Evolutionary conservation across 2,113 vertebrate genomes (phyloP), one percentile per base, ranked within the genome.

Genomic region (Corythaixoides concolor): DNA sequence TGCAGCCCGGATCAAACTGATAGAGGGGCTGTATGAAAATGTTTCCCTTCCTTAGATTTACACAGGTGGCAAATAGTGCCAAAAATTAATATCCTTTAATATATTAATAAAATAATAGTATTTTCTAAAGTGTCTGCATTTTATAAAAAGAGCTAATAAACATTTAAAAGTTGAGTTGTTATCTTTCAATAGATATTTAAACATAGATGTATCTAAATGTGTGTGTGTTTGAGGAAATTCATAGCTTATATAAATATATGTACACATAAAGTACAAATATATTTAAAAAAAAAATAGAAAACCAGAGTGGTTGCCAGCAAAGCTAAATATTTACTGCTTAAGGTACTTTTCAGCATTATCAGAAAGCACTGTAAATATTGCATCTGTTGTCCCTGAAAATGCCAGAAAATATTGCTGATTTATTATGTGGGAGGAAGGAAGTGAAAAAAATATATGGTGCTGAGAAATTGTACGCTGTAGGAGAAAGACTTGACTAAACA

Each of bases 321-420:
- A 81, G 64, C 74, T 90, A 77, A 69, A 28, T 94, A 85, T 96
- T 87, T 93, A 69, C 59, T 95, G 85, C 83, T 83, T 27, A 12
- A 90, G 91, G 85, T 94, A 74, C 75, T 63, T 94, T 89, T 92
- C 77, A 91, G 87, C 87, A 70, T 92, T 96, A 95, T 94, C 89
- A 80, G 87, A 95, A 94, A 96, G 12, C 84, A 77, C 52, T 11
- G 35, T 92, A 93, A 81, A 78, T 90, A 66, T 84, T 96, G 73
- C 92, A 95, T 97, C 86, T 94, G 72, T 92, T 97, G 89, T 97
- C 89, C 89, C 85, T 96, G 78, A 97, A 97, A 97, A 96, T 93
- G 82, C 82, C 79, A 88, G 90, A 83, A 97, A 92, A 96, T 86
- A 92, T 85, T 96, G 93, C 68, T 97, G 97, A 97, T 98, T 97